Evolutionary conservation across 2,113 vertebrate genomes (phyloP), one percentile per base, ranked within the genome.

Genomic region (Coptodon rendalli): DNA sequence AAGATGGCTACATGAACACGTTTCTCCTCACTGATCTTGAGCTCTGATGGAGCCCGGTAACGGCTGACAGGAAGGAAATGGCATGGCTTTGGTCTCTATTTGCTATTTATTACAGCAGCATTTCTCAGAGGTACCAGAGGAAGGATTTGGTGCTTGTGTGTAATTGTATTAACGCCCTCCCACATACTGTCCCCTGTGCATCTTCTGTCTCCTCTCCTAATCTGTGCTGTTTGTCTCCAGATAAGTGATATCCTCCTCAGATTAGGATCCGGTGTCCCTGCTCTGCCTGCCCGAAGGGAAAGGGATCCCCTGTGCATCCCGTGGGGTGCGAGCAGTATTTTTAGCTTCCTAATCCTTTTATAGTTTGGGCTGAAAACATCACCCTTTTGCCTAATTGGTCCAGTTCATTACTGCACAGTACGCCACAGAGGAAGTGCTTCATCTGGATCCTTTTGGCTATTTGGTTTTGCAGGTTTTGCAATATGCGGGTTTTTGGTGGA

Each of bases 121-220:
- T 91, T 89, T 91, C 94, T 94, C 94, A 76, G 66, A 80, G 91
- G 95, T 86, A 88, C 87, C 95, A 52, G 83, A 93, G 91, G 84
- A 84, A 87, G 93, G 94, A 94, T 96, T 96, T 94, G 90, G 93
- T 92, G 92, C 88, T 92, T 87, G 93, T 93, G 96, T 95, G 91
- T 96, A 96, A 97, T 96, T 97, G 95, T 91, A 94, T 97, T 96
- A 96, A 84, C 90, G 85, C 83, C 96, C 95, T 94, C 96, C 96
- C 96, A 97, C 96, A 91, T 90, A 84, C 87, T 40, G 90, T 96
- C 96, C 95, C 96, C 81, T 29, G 94, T 92, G 95, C 91, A 85
- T 96, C 94, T 94, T 96, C 95, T 96, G 96, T 96, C 96, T 96
- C 92, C 91, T 96, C 95, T 95, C 92, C 93, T 96, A 96, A 97